Conservation (phyloP, 2,113 vertebrate genomes). For the Protobothrops mucrosquamatus region DNA sequence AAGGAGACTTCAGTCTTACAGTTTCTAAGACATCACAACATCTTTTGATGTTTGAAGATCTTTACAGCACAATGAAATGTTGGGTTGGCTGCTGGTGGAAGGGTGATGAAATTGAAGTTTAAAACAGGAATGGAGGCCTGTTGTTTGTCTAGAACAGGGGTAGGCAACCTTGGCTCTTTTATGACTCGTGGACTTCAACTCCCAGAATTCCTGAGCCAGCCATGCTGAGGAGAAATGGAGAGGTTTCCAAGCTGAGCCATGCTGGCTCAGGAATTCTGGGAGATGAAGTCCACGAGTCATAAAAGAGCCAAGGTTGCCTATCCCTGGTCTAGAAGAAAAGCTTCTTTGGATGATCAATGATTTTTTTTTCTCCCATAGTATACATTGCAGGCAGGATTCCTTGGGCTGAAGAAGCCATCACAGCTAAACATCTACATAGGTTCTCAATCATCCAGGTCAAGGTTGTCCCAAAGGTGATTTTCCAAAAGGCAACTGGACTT, state of each 20-base stretch:
- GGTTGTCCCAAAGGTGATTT: too few relatives aligned
- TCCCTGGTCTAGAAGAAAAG: neutral
- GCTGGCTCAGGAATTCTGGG: too few relatives aligned
- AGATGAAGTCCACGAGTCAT: too few relatives aligned
- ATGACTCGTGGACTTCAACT: too few relatives aligned
- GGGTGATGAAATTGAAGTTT: neutral
- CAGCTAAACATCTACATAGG: neutral
- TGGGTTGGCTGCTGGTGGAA: neutral
- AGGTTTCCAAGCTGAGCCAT: too few relatives aligned
- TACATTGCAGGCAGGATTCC: neutral
- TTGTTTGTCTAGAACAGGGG: neutral
- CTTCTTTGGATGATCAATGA: neutral
- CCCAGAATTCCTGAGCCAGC: too few relatives aligned
- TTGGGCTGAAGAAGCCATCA: neutral
- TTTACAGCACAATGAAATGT: neutral
- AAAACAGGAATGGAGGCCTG: neutral
- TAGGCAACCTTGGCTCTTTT: too few relatives aligned
- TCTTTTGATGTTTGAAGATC: neutral
- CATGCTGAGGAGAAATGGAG: too few relatives aligned
- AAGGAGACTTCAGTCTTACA: neutral
- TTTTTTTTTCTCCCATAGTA: fast-evolving
- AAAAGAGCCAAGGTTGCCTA: too few relatives aligned
- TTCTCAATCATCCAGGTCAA: too few relatives aligned
- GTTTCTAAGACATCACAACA: neutral
- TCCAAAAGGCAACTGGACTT: too few relatives aligned